Evolutionary conservation across 2,888 invertebrate species (phyloP).

Genomic region (Colletes collaris): DNA sequence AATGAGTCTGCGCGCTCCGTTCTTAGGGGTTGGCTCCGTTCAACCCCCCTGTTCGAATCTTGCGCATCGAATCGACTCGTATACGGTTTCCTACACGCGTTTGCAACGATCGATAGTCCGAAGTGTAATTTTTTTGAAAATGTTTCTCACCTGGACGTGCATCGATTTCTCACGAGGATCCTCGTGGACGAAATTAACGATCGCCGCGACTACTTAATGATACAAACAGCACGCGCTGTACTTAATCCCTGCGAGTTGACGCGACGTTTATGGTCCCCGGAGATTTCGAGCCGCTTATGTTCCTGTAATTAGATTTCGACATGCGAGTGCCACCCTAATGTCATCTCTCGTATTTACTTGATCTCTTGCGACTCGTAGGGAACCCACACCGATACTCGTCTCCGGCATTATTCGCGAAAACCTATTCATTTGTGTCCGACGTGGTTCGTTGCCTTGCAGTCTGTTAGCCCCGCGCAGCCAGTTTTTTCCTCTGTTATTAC

Average conservation of each 20-base stretch:
- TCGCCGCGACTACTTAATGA: constrained; percentile 20
- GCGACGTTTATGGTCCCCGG: constrained; percentile 59
- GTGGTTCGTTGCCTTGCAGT: not conserved
- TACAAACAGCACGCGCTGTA: constrained; percentile 31
- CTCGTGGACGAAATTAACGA: not conserved
- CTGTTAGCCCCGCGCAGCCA: not conserved
- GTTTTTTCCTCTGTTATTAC: not conserved
- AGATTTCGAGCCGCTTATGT: constrained; percentile 67
- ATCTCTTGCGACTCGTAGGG: constrained; percentile 18
- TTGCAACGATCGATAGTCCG: not conserved
- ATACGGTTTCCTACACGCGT: too few species aligned
- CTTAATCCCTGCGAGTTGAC: constrained; percentile 34
- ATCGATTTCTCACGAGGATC: not conserved
- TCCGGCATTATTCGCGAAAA: constrained; percentile 8
- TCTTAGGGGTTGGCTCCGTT: constrained; percentile 68
- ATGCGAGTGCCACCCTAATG: constrained; percentile 63
- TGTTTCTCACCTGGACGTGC: not conserved
- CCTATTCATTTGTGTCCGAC: constrained; percentile 8
- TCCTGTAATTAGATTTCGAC: constrained; percentile 80
- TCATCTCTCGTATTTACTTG: constrained; percentile 47
- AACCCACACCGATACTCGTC: constrained; percentile 6
- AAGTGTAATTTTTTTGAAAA: not conserved
- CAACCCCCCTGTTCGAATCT: constrained; percentile 33
- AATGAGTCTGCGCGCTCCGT: constrained; percentile 64
- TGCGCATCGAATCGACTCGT: constrained; percentile 34